Base-by-base conservation (phyloP, 2,797 vertebrate species). In the Pitangus sulphuratus region DNA sequence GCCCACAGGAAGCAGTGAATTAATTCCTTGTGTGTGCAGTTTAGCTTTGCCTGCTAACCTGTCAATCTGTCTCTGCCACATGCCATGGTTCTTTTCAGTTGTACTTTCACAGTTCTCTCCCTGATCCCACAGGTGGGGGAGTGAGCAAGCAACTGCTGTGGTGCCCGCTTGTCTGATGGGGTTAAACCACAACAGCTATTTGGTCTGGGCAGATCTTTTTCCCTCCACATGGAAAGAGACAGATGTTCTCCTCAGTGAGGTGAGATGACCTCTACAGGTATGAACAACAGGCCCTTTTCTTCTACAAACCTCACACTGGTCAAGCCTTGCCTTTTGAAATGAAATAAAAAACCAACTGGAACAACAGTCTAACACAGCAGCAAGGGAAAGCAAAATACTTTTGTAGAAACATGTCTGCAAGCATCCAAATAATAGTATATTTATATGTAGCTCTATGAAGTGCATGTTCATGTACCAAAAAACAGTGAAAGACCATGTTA, bases 221-320 rank as follows among this genome's bases (percentile, higher is more conserved):
- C 19, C 8, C 13, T 17, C 30, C 2, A 0, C 1, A 0, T 28
- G 26, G 11, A 26, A 48, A 40, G 13, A 44, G 9, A 25, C 16
- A 70, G 66, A 6, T n/a, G 5, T 51, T 62, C 30, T 53, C 17
- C 31, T 37, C 42, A 28, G 6, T 1, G 8, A 51, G 28, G 74
- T 7, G 11, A 74, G 9, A 30, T 35, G 47, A 28, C 9, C 4
- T 64, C 48, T 44, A 40, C 17, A 57, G 17, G 4, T 20, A 5
- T 8, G 5, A 68, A 50, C 22, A 68, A 8, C 22, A 11, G 0
- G 4, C 11, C 26, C 4, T 44, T 70, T 70, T 28, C 8, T 54
- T 84, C 21, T 25, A 26, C 33, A 76, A 72, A 69, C 20, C 6
- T 64, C 33, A 21, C 19, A 37, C 3, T 9, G 8, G 57, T 50